These are phyloP conservation scores for Auanema freiburgensis DNA, from an alignment of 2,888 invertebrate genomes.

Conservation along the genomic window DNA sequence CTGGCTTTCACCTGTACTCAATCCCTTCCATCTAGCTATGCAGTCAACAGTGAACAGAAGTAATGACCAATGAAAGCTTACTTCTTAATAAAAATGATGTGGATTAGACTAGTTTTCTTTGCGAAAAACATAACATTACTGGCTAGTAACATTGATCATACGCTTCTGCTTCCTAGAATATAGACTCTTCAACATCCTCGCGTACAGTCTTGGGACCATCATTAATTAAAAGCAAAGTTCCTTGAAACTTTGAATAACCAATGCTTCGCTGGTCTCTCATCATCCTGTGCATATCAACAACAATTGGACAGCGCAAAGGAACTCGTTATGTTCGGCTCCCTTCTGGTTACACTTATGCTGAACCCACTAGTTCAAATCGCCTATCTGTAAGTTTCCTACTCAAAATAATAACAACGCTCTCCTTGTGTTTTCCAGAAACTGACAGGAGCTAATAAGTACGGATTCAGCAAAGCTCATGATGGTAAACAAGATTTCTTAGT, in stretches of 20 bases:
- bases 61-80: too few relatives aligned
- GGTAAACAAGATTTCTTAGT: too few relatives aligned
- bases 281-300: not conserved
- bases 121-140: too few relatives aligned
- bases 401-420: not conserved
- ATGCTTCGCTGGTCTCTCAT: not conserved
- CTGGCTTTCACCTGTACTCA: too few relatives aligned
- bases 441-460: too few relatives aligned
- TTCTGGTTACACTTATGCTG: slow-evolving; percentile 13
- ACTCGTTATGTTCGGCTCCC: slow-evolving; percentile 12
- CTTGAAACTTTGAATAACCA: too few relatives aligned
- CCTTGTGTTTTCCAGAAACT: too few relatives aligned
- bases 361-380: not conserved
- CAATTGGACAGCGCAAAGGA: slow-evolving; percentile 6
- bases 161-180: not conserved
- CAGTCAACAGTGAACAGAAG: too few relatives aligned
- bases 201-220: not conserved
- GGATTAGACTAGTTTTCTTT: not conserved
- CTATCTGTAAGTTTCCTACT: not conserved
- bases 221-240: not conserved
- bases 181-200: not conserved
- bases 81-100: not conserved
- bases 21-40: too few relatives aligned
- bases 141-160: not conserved
- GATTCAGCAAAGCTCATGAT: too few relatives aligned